Evolutionary conservation across 2,888 invertebrate species (phyloP), one percentile per base, ranked within the genome.

Genomic region (Maniola hyperantus): DNA sequence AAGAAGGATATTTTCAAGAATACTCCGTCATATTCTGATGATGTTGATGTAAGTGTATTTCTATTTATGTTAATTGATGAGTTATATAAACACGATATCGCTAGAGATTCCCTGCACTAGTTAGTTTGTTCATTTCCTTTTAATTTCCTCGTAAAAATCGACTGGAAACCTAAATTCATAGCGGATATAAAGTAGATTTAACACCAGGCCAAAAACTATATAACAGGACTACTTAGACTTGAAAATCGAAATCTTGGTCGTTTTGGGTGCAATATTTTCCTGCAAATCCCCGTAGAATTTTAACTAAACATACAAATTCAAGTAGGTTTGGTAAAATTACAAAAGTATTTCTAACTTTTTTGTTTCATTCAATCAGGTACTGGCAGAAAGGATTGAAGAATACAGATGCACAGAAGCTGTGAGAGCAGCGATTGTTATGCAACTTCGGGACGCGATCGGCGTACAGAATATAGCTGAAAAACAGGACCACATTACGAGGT

Each of bases 401-500:
- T 94, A 97, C 59, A 95, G 96, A 57, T 95, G 97, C 44, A 94
- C 97, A 6, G 97, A 97, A 79, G 95, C 96, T 0, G 96, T 98
- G 50, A 90, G 98, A 72, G 96, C 97, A 8, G 97, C 98, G 0
- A 93, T 98, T 53, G 97, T 95, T 13, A 95, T 98, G 90, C 97
- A 97, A 82, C 90, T 98, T 61, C 96, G 98, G 79, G 96, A 97
- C 78, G 95, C 96, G 2, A 94, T 98, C 6, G 96, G 96, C 1
- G 92, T 95, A 26, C 94, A 95, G 71, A 94, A 93, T 64, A 97
- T 98, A 66, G 93, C 95, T 73, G 92, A 94, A 18, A 89, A 95
- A 73, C 96, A 96, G 80, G 95, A 96, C 76, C 94, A 94, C 83
- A 95, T 96, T 65, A 95, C 95, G 74, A 96, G 94, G 96, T 96